Evolutionary conservation across 2,113 vertebrate genomes (phyloP), one percentile per base, ranked within the genome.

Genomic region (Sitta europaea): DNA sequence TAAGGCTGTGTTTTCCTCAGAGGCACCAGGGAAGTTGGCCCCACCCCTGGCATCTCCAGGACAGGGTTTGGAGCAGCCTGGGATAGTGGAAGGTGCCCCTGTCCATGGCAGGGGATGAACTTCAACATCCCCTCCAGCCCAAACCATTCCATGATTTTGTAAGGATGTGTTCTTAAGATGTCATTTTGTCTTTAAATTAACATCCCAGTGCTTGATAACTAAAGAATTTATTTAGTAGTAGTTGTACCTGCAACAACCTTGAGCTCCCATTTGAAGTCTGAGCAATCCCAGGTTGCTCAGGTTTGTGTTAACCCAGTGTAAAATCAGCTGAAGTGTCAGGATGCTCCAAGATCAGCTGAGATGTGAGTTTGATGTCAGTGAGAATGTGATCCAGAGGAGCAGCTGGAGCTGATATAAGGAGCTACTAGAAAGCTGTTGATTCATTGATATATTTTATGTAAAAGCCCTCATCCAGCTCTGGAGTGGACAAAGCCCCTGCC

Each of bases 61-160:
- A 10, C 0, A 0, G 4, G 28, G 6, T 16, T 67, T 74, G 47
- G 54, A 82, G 14, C 45, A 47, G 0, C n/a, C 40, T 89, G 62
- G 29, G 40, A 14, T 3, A 7, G n/a, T 6, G 9, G 19, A 1
- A 67, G 2, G 2, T 75, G 61, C 35, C 70, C 45, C 59, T 66
- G 45, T 15, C 24, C 38, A 8, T 35, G 45, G 70, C 38, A 76
- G 12, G 11, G 9, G 23, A 3, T 28, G 33, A 23, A 1, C 1
- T 75, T 59, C 40, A 74, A 43, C 10, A 5, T 51, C 43, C 36
- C 28, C 36, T 73, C 38, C 51, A 66, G 3, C 36, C 15, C 53
- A 58, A 73, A 47, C 4, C 6, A 40, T 21, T n/a, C 17, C 40
- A 35, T 4, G 14, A 27, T 25, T 47, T n/a, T 22, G 5, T 40